These are phyloP conservation scores for Orchestes rusci DNA, from an alignment of 2,888 invertebrate species.

Conservation along the genomic window DNA sequence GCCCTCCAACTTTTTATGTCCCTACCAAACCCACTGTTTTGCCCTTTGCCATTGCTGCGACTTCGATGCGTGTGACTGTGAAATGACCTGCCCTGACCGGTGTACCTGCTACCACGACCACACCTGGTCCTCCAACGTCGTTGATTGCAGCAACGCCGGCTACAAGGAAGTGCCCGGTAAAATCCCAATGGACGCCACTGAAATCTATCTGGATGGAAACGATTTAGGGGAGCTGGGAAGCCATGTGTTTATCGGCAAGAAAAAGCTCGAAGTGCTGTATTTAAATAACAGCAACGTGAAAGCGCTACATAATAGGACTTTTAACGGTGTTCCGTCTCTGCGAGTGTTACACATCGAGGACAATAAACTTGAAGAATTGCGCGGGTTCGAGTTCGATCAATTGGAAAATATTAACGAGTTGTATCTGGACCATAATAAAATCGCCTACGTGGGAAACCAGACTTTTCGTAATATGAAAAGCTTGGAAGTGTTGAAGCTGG, in stretches of 20 bases:
- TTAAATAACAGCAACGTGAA: conserved; percentile 72
- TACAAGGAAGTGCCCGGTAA: conserved; percentile 68
- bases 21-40: conserved; percentile 77
- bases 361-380: conserved; percentile 62
- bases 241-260: conserved; percentile 82
- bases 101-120: conserved; percentile 85
- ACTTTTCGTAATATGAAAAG: conserved; percentile 69
- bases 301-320: conserved; percentile 71
- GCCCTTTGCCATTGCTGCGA: conserved; percentile 84
- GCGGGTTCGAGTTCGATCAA: conserved; percentile 73
- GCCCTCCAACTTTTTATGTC: conserved; percentile 72
- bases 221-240: conserved; percentile 69
- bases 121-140: conserved; percentile 77
- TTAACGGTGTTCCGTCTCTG: conserved; percentile 70
- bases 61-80: conserved; percentile 85
- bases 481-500: conserved; percentile 64
- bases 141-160: conserved; percentile 71
- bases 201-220: conserved; percentile 79
- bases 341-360: conserved; percentile 70
- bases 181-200: conserved; percentile 85
- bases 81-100: conserved; percentile 82
- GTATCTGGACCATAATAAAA: conserved; percentile 69
- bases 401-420: conserved; percentile 66
- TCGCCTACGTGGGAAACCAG: conserved; percentile 64
- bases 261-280: conserved; percentile 69